phyloP scores from a whole-genome alignment of 2,113 vertebrate genomes.

The Petroica traversi region DNA sequence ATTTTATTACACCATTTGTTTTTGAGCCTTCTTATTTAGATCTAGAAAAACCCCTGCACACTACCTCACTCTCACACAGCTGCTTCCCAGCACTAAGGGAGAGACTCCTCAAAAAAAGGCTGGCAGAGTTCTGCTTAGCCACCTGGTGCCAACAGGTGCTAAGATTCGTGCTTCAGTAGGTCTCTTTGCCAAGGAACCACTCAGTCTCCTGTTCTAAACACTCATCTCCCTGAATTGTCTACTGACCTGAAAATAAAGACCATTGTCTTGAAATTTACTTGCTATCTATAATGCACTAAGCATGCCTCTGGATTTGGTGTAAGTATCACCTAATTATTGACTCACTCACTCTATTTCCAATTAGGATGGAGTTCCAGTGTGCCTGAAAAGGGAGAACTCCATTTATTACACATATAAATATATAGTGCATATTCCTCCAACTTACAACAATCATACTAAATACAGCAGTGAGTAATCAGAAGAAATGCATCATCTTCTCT shows the following conservation, averaged over 20 bases:
- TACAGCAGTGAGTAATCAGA: slow-evolving; percentile 11
- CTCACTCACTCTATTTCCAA: neutral
- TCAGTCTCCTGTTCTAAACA: neutral
- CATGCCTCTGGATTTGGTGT: neutral
- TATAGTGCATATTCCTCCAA: neutral
- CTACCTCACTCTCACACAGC: neutral
- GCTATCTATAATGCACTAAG: neutral
- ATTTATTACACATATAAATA: slow-evolving; percentile 39
- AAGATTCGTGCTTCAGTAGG: neutral
- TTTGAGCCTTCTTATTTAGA: neutral
- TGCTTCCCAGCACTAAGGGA: neutral
- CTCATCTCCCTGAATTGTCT: neutral
- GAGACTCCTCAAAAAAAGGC: neutral
- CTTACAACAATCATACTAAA: slow-evolving; percentile 2
- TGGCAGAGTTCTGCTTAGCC: neutral
- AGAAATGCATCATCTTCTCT: slow-evolving; percentile 7
- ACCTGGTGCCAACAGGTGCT: neutral
- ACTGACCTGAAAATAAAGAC: neutral
- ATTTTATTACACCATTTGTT: neutral
- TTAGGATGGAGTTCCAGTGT: neutral
- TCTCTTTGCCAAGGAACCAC: neutral
- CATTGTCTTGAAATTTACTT: neutral
- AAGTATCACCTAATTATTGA: slow-evolving; percentile 34
- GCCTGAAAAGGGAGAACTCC: slow-evolving; percentile 17
- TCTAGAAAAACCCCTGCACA: neutral